phyloP scores from a whole-genome alignment of 2,797 vertebrate genomes.

The Macroramphosus scolopax region DNA sequence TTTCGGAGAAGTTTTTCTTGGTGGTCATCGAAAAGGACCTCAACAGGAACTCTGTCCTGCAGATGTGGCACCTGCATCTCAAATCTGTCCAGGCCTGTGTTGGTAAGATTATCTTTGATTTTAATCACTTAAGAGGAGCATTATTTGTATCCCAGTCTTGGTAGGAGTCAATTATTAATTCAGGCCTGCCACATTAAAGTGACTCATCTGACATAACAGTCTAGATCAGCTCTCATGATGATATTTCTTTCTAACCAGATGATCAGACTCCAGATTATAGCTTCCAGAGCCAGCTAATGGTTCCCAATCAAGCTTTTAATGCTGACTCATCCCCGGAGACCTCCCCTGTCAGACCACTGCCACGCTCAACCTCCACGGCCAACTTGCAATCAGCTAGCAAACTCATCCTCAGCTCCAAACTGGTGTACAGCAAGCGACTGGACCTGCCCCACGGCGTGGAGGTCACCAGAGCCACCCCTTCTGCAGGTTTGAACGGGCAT shows the following conservation, averaged over 20 bases:
- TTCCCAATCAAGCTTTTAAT: conserved; percentile 82
- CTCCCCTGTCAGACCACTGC: conserved; percentile 84
- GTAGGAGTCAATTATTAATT: no score
- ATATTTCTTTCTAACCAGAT: conserved; percentile 70
- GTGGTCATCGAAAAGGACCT: conserved; percentile 93
- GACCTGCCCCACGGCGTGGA: conserved; percentile 91
- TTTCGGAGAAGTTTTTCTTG: conserved; percentile 93
- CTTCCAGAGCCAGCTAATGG: conserved; percentile 83
- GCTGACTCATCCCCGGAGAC: conserved; percentile 87
- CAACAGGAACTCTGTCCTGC: conserved; percentile 83
- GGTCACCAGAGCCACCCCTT: conserved; percentile 94
- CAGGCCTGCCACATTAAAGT: background rate
- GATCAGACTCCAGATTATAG: conserved; percentile 72
- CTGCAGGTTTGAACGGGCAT: conserved; percentile 82
- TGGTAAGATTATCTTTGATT: no score
- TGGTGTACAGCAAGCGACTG: conserved; percentile 91
- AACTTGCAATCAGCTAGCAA: conserved; percentile 98
- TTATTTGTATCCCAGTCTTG: no score
- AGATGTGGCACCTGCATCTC: conserved; percentile 97
- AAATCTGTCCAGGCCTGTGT: conserved; percentile 86
- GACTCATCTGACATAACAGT: background rate
- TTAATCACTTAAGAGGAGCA: no score
- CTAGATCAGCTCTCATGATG: background rate
- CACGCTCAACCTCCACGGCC: conserved; percentile 94
- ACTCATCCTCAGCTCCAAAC: conserved; percentile 93